These are phyloP conservation scores for Passer montanus DNA, from an alignment of 2,113 vertebrate genomes.

Conservation along the genomic window DNA sequence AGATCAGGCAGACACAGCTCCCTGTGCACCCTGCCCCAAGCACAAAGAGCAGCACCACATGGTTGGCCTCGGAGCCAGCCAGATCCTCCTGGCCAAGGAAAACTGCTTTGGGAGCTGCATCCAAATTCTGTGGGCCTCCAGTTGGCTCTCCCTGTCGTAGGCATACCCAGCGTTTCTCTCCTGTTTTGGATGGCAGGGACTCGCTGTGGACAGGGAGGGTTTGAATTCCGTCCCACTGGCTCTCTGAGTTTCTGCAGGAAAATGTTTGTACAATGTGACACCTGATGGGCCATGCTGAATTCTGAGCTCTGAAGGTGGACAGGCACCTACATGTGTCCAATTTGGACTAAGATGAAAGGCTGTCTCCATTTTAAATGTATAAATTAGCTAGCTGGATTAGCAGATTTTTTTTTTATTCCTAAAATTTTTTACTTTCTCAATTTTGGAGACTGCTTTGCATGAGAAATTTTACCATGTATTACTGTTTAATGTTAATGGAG, in stretches of 20 bases:
- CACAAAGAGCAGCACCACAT: not conserved
- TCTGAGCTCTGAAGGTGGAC: not conserved
- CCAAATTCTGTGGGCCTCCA: slow-evolving; percentile 41
- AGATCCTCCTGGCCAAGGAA: slow-evolving; percentile 34
- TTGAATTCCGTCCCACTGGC: not conserved
- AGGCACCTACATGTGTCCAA: not conserved
- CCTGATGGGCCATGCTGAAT: not conserved
- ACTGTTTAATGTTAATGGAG: not conserved
- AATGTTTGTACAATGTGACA: not conserved
- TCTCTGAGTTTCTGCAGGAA: not conserved
- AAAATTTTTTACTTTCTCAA: not conserved
- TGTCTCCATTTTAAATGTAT: not conserved
- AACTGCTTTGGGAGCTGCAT: slow-evolving; percentile 26
- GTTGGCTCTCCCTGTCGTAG: slow-evolving; percentile 8
- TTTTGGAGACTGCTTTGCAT: not conserved
- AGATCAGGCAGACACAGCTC: not conserved
- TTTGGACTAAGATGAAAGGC: not conserved
- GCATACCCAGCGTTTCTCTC: slow-evolving; percentile 37
- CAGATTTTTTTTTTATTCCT: not conserved
- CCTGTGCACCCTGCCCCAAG: not conserved
- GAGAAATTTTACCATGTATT: not conserved
- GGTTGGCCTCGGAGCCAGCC: not conserved
- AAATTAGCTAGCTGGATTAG: not conserved
- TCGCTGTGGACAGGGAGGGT: not conserved
- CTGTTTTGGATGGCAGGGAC: slow-evolving; percentile 31